Evolutionary conservation across 2,113 vertebrate species (phyloP).

Genomic region (Rhipidura dahli): DNA sequence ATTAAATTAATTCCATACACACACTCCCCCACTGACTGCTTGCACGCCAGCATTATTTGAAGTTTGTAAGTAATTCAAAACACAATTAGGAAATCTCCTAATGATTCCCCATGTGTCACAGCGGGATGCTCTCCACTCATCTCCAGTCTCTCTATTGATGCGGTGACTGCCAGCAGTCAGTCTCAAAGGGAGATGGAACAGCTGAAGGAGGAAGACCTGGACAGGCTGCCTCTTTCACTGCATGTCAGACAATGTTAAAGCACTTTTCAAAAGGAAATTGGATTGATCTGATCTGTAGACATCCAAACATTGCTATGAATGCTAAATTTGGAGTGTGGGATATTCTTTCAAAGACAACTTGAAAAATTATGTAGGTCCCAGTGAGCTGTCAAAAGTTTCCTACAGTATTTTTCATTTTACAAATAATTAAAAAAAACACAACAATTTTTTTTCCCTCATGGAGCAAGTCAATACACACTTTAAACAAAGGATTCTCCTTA

Average conservation of each 20-base stretch:
- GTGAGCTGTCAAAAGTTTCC: neutral
- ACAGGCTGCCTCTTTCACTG: neutral
- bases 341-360: neutral
- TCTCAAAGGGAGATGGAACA: neutral
- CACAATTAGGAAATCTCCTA: slow-evolving; percentile 27
- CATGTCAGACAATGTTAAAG: neutral
- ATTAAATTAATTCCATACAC: slow-evolving; percentile 31
- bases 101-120: neutral
- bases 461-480: neutral
- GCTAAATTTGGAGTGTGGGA: neutral
- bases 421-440: neutral
- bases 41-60: neutral
- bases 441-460: neutral
- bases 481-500: neutral
- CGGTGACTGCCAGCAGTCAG: neutral
- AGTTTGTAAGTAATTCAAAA: slow-evolving; percentile 19
- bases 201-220: neutral
- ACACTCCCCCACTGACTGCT: neutral
- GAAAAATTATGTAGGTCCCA: neutral
- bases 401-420: neutral
- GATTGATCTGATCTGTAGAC: neutral
- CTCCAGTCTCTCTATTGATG: neutral
- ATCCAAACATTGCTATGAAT: neutral
- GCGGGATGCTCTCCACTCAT: neutral
- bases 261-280: neutral